Evolutionary conservation across 1,140 invertebrate genomes (phyloP).

Genomic region (Euwallacea fornicatus): DNA sequence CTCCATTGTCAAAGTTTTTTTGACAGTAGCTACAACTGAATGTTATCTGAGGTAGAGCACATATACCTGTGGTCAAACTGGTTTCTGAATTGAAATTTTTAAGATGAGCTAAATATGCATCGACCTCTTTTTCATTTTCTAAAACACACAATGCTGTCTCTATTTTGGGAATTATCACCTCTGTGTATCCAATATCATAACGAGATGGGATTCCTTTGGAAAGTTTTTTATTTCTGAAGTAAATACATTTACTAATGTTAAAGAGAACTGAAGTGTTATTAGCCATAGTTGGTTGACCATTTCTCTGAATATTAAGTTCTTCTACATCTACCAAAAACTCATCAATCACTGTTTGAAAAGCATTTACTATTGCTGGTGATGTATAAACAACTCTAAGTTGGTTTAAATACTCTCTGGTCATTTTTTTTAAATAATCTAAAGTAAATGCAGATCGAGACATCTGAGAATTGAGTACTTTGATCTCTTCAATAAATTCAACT

Average conservation of each 20-base stretch:
- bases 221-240: slow-evolving; percentile 39
- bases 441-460: slow-evolving; percentile 14
- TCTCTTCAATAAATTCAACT: slow-evolving; percentile 26
- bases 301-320: slow-evolving; percentile 29
- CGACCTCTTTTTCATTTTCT: slow-evolving; percentile 11
- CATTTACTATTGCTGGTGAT: slow-evolving; percentile 1
- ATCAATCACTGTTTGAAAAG: slow-evolving; percentile 30
- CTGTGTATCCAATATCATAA: slow-evolving; percentile 26
- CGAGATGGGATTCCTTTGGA: slow-evolving; percentile 15
- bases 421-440: slow-evolving; percentile 20
- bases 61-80: background rate
- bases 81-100: slow-evolving; percentile 17
- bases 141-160: slow-evolving; percentile 17
- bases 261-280: slow-evolving; percentile 39
- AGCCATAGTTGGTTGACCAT: slow-evolving; percentile 31
- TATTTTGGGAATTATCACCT: slow-evolving; percentile 38
- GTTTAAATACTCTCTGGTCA: slow-evolving; percentile 18
- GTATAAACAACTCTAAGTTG: slow-evolving; percentile 18
- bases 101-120: slow-evolving; percentile 28
- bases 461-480: slow-evolving; percentile 23
- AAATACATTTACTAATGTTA: slow-evolving; percentile 35
- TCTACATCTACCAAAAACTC: slow-evolving; percentile 36
- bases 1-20: slow-evolving; percentile 12
- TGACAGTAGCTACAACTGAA: slow-evolving; percentile 38
- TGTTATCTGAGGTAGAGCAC: slow-evolving; percentile 27